Conservation (phyloP, 2,888 invertebrate species). For the Sycophila texana region DNA sequence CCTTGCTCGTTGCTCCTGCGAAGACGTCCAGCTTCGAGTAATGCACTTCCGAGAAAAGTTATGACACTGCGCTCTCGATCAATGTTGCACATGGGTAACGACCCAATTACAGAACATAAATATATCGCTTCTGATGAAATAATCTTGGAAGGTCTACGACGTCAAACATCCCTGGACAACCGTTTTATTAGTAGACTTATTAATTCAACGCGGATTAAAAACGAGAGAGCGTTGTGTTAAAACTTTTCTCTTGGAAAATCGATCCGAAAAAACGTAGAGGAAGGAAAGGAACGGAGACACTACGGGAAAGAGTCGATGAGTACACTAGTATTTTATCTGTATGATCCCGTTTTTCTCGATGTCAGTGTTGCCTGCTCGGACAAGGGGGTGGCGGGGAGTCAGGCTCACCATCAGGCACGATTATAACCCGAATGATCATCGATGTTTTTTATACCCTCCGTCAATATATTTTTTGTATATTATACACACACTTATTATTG, state of each 20-base stretch:
- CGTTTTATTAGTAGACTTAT: not conserved
- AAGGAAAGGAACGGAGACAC: not conserved
- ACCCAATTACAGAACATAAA: no score
- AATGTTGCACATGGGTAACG: no score
- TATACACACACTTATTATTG: constrained; percentile 39
- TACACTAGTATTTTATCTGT: constrained; percentile 57
- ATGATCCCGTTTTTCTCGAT: constrained; percentile 59
- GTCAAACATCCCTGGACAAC: no score
- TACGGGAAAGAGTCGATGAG: not conserved
- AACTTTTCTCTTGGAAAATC: constrained; percentile 29
- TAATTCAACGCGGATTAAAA: not conserved
- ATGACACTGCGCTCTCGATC: not conserved
- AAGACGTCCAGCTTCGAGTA: constrained; percentile 37
- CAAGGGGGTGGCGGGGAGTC: constrained; percentile 74
- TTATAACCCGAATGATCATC: constrained; percentile 71
- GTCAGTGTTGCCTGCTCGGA: constrained; percentile 75
- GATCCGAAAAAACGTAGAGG: not conserved
- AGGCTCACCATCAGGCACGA: constrained; percentile 76
- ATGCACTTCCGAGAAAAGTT: constrained; percentile 32
- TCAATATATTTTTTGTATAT: constrained; percentile 47
- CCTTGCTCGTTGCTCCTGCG: constrained; percentile 13
- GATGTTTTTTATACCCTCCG: constrained; percentile 61
- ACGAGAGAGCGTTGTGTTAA: not conserved
- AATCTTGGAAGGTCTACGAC: no score
- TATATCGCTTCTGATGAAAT: no score